Evolutionary conservation across 1,140 invertebrate species (phyloP), one percentile per base, ranked within the genome.

Genomic region (Maconellicoccus hirsutus): DNA sequence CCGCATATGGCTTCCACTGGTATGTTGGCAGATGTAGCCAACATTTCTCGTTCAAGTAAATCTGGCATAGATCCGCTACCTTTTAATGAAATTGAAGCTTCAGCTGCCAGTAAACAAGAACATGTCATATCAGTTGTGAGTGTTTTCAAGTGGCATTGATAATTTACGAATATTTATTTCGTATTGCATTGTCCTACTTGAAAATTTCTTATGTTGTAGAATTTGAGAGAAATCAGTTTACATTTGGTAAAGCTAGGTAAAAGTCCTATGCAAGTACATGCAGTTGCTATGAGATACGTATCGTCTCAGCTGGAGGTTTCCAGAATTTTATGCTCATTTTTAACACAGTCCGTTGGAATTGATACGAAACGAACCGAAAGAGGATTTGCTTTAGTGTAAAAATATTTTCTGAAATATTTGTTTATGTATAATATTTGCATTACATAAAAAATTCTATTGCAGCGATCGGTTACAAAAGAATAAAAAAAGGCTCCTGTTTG

Each of bases 51-150:
- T 42, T 71, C 73, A 7, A 70, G 72, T 59, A 72, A 69, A 0
- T 61, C 33, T 38, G 26, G 59, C 0, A 61, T 72, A 25, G 73
- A 74, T 63, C 74, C 73, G 70, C 79, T 93, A 72, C 91, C 90
- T 0, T 93, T 93, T 78, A 81, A 86, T 59, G 90, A 93, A 78
- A 82, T 87, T n/a, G 90, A 93, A 79, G 89, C 86, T 26, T 92
- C 89, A 75, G 92, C 90, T 3, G 90, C 90, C 12, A 91, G 89
- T 73, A 90, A 90, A 75, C 90, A 92, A 76, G 90, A 93, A 75
- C 90, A 93, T 78, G 85, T 93, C 38, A 89, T 92, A 2, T 90
- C 90, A 0, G 90, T 92, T 77, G 88, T 89, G 74, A 81, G 81
- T n/a, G n/a, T n/a, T n/a, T n/a, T n/a, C n/a, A n/a, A n/a, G n/a